Conservation (phyloP, 2,797 vertebrate genomes). For the Lagorchestes hirsutus region DNA sequence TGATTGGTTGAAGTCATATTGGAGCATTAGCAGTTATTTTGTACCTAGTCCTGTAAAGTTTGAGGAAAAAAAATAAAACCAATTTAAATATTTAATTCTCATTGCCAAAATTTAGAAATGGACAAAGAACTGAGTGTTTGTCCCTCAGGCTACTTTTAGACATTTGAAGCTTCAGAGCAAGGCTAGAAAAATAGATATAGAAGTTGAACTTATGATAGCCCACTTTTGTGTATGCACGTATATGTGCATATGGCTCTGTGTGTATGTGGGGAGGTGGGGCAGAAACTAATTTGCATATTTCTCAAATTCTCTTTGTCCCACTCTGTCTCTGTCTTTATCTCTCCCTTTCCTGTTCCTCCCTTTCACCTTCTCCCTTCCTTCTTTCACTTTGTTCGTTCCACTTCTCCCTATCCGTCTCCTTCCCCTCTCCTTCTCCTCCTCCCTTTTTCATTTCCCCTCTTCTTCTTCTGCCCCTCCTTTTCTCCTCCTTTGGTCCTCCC, state of each 20-base stretch:
- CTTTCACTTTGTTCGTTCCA: no score
- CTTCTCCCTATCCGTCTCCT: no score
- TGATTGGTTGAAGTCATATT: background rate
- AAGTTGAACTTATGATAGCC: background rate
- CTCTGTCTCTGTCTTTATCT: background rate
- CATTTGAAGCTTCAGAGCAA: background rate
- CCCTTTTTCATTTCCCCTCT: background rate
- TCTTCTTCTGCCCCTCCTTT: background rate
- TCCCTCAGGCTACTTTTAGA: slow-evolving; percentile 12
- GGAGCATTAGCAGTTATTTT: background rate
- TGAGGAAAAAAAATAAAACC: slow-evolving; percentile 17
- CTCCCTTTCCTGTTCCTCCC: background rate
- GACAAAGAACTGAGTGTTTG: background rate
- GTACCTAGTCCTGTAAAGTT: slow-evolving; percentile 21
- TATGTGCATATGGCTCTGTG: background rate
- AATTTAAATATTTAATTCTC: slow-evolving; percentile 3
- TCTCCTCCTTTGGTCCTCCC: fast-evolving
- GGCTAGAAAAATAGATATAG: background rate
- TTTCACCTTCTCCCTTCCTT: background rate
- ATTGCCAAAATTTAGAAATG: slow-evolving; percentile 21
- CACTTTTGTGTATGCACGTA: background rate
- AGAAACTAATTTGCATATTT: background rate
- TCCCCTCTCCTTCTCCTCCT: background rate
- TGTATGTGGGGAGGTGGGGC: no score
- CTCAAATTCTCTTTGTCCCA: background rate